These are phyloP conservation scores for Melanargia galathea DNA, from an alignment of 2,888 invertebrate species.

Conservation along the genomic window DNA sequence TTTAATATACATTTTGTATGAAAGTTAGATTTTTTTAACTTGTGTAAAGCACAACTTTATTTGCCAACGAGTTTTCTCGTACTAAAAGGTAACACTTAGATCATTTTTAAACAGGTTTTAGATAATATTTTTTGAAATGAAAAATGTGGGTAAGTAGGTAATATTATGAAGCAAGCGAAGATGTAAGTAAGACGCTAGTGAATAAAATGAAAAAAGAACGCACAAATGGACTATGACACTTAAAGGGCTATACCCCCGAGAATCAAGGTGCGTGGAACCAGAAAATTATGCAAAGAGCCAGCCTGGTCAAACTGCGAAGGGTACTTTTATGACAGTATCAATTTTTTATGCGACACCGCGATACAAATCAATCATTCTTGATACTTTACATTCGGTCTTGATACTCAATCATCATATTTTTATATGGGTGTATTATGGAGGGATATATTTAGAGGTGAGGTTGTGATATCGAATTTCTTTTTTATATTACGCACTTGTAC, in stretches of 20 bases:
- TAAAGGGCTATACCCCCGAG: conserved; percentile 49
- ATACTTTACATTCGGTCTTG: conserved; percentile 53
- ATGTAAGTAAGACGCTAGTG: background rate
- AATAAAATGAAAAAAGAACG: conserved; percentile 9
- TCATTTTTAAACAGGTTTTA: no score
- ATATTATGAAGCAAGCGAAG: no score
- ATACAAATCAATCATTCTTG: conserved; percentile 64
- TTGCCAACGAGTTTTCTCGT: no score
- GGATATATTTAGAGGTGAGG: conserved; percentile 16
- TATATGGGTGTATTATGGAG: conserved; percentile 27
- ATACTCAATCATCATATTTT: conserved; percentile 37
- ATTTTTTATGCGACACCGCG: conserved; percentile 62
- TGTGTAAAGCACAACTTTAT: no score
- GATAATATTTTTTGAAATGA: no score
- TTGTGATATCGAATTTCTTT: conserved; percentile 36
- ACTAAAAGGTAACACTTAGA: no score
- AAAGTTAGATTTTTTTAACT: no score
- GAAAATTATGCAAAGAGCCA: conserved; percentile 73
- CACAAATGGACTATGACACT: conserved; percentile 33
- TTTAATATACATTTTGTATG: no score
- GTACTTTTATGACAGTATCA: conserved; percentile 59
- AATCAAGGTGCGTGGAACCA: conserved; percentile 66
- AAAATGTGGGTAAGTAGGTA: no score
- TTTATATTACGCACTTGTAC: background rate
- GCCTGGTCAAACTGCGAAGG: conserved; percentile 59